A percentile compares a stretch with the other conserved stretches of the same genome.
Evolutionary conservation across 2,888 invertebrate species (phyloP).

Genomic region (Odiellus spinosus): DNA sequence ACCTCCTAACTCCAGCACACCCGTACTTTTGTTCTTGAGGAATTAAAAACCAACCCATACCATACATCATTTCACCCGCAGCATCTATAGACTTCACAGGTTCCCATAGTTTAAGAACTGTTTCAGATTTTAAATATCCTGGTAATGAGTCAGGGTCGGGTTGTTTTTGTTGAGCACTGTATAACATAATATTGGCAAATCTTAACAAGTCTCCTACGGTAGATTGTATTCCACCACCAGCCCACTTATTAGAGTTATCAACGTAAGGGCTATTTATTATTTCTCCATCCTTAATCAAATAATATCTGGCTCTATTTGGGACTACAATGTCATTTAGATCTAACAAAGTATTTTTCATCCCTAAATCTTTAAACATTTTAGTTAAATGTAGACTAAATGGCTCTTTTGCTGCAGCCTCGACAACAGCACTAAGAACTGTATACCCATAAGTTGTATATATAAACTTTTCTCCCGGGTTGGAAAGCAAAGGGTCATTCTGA

Average conservation of each 20-base stretch:
- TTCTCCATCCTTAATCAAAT: conserved; percentile 28
- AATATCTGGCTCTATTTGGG: conserved; percentile 36
- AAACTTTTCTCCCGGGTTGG: conserved; percentile 29
- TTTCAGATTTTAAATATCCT: conserved; percentile 30
- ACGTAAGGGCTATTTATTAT: conserved; percentile 40
- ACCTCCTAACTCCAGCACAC: conserved; percentile 24
- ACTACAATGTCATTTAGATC: conserved; percentile 37
- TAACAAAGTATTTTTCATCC: conserved; percentile 37
- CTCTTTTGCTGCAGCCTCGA: conserved; percentile 33
- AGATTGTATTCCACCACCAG: conserved; percentile 43
- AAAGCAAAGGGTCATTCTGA: too few species aligned
- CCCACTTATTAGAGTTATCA: conserved; percentile 43
- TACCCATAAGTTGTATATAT: conserved; percentile 41
- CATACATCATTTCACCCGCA: conserved; percentile 17
- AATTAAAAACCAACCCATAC: conserved; percentile 34
- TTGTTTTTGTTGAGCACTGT: conserved; percentile 31
- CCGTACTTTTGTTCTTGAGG: conserved; percentile 25
- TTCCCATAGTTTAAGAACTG: conserved; percentile 33
- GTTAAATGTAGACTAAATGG: conserved; percentile 25
- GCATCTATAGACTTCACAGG: conserved; percentile 23
- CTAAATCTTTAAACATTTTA: conserved; percentile 33
- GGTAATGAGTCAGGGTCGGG: conserved; percentile 9
- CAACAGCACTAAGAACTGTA: conserved; percentile 39
- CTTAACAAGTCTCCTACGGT: conserved; percentile 35
- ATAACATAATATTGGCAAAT: conserved; percentile 40